Conservation (phyloP, 2,797 vertebrate species). For the Menidia menidia region DNA sequence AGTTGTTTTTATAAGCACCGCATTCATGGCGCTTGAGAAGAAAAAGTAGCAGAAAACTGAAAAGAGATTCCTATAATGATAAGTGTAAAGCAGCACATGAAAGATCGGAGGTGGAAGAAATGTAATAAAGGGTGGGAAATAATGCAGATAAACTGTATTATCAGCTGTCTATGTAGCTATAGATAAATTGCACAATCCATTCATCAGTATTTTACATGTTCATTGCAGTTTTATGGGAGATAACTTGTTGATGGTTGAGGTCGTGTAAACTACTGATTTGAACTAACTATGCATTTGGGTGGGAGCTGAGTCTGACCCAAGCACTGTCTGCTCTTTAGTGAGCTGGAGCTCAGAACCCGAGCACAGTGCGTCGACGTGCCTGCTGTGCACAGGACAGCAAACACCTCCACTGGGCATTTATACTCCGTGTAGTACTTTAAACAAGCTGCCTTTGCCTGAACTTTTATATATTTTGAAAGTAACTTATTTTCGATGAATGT, state of each 20-base stretch:
- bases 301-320: constrained; percentile 45
- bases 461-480: constrained; percentile 72
- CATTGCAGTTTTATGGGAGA: constrained; percentile 5
- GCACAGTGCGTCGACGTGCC: constrained; percentile 17
- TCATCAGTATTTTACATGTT: constrained; percentile 1
- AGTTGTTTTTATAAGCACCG: neutral
- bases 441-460: constrained; percentile 76
- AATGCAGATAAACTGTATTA: constrained; percentile 1
- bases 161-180: constrained; percentile 20
- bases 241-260: constrained; percentile 7
- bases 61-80: neutral
- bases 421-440: constrained; percentile 37
- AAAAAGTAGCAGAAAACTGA: neutral
- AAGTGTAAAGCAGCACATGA: constrained; percentile 4
- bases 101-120: constrained; percentile 2
- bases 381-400: constrained; percentile 31
- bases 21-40: neutral
- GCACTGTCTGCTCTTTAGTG: constrained; percentile 54
- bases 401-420: constrained; percentile 32
- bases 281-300: constrained; percentile 74
- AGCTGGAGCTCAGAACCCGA: constrained; percentile 49
- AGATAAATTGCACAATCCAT: constrained; percentile 3
- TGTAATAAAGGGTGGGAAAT: neutral
- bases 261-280: constrained; percentile 18
- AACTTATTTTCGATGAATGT: constrained; percentile 69